Base-by-base conservation (phyloP, 2,888 invertebrate genomes). In the Monochamus alternatus region DNA sequence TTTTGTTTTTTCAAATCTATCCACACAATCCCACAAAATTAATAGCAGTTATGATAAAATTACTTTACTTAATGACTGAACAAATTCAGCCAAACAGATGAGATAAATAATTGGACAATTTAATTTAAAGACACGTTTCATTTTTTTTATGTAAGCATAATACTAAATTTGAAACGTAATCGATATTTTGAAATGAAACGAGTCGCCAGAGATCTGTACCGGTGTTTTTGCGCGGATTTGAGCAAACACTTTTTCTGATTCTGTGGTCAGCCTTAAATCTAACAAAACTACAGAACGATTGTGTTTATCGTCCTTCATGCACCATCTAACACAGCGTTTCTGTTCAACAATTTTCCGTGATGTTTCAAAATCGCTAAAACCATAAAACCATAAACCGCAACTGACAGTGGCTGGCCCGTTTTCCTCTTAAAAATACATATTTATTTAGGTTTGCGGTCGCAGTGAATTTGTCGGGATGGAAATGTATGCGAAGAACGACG, bases 231-330 rank as follows among this genome's bases (percentile, higher is more conserved):
- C 12, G 47, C 12, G 47, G 47, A 47, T 47, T 47, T 47, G 47
- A 12, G 47, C 47, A 47, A 47, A 47, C 47, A 47, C 47, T 59
- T 60, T 60, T 47, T 60, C 47, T 31, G 22, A 31, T 30, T 52
- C 8, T 71, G 63, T 63, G 70, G 70, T 70, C 51, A 71, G 43
- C 71, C 71, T 71, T 62, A 52, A 71, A 71, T 43, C 52, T 63
- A 67, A 71, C 71, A 71, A 63, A 12, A 63, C 30, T 71, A 71
- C 63, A 63, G 52, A 70, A 63, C 63, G 51, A 63, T 71, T 38
- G 59, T 71, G 62, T 63, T 71, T 71, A 59, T 52, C 71, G 71
- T 59, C 71, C 71, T 71, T 71, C 71, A 71, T 47, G 71, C 71
- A 32, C 63, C 71, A 71, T 71, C 71, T 52, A 71, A 59, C 63